Evolutionary conservation across 2,888 invertebrate species (phyloP), one percentile per base, ranked within the genome.

Genomic region (Melieria crassipennis): DNA sequence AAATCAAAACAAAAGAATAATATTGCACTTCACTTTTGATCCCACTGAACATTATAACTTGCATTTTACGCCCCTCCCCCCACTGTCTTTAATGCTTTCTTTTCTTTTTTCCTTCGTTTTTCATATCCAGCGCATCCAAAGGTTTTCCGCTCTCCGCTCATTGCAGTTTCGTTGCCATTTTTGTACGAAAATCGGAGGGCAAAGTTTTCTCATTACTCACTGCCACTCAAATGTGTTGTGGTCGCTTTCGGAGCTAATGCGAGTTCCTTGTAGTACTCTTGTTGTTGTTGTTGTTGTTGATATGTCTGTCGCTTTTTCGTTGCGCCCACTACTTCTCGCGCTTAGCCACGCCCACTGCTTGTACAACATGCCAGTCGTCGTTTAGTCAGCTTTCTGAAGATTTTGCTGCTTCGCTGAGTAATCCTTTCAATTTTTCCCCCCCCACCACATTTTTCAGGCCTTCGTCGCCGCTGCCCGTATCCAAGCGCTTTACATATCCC

Each of bases 121-220:
- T 55, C 45, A 50, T 55, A 50, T 55, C 9, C 52, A 50, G 4
- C 50, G 43, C 64, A 50, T 64, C 10, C 42, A 11, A 52, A 43
- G 7, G 2, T 50, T 10, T 50, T 50, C 11, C 50, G 50, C 50
- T 3, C 50, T 50, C 3, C 3, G 2, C 11, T 50, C 50, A 10
- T 50, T 50, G 50, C 50, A 10, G 9, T 55, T 42, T 48, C 52
- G 46, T 43, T 55, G 4, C 43, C 9, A 65, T 52, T 42, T 5
- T 48, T 48, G 4, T 5, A 4, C 4, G 42, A 63, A 62, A 62
- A 62, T 16, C 46, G 5, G 30, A 48, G 48, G 48, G 9, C 62
- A 62, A 62, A 46, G 79, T 82, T 81, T 82, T 80, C 81, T 79
- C 80, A 82, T 81, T 82, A 82, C 81, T 81, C 81, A 81, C 79